Evolutionary conservation across 2,113 vertebrate genomes (phyloP), one percentile per base, ranked within the genome.

Genomic region (Copsychus sechellarum): DNA sequence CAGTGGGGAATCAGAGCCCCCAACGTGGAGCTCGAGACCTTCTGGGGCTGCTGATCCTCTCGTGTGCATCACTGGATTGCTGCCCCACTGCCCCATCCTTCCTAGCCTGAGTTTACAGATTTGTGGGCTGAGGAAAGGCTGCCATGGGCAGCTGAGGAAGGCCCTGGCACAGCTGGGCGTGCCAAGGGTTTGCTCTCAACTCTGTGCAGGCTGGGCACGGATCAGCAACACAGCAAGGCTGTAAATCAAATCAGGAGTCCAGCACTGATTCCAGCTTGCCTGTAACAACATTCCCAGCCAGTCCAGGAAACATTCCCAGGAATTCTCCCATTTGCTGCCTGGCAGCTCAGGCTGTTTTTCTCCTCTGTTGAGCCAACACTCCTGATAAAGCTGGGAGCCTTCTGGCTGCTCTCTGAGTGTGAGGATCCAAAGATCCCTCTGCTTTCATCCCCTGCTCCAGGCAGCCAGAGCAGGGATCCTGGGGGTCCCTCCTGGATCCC

Each of bases 291-390:
- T 43, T 81, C 91, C 87, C 90, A 81, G 73, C 79, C 65, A 36
- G n/a, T 31, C 21, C 36, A 40, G 77, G 79, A 51, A 60, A 57
- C 62, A 22, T 86, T 95, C 96, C 94, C 95, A 96, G 94, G 81
- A 47, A 40, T 40, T 10, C 71, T 91, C 57, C 64, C 31, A 1
- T 20, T 62, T 86, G 69, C 92, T n/a, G 40, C 17, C 91, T 90
- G 77, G 60, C 65, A 78, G 19, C 6, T 38, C 77, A 67, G 91
- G 69, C 78, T 80, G 9, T 1, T 14, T 50, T 64, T 34, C 60
- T 65, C 62, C 86, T 78, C 64, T 78, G 69, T 45, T 78, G 72
- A 78, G 28, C 72, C 94, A 84, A 73, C n/a, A 0, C 62, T 92
- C 50, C 72, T 8, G 84, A 78, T 43, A 58, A 66, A 80, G 64